A percentile compares a stretch with the other conserved stretches of the same genome.
Conservation (phyloP, 1,140 invertebrate genomes). For the Ylistrum balloti region DNA sequence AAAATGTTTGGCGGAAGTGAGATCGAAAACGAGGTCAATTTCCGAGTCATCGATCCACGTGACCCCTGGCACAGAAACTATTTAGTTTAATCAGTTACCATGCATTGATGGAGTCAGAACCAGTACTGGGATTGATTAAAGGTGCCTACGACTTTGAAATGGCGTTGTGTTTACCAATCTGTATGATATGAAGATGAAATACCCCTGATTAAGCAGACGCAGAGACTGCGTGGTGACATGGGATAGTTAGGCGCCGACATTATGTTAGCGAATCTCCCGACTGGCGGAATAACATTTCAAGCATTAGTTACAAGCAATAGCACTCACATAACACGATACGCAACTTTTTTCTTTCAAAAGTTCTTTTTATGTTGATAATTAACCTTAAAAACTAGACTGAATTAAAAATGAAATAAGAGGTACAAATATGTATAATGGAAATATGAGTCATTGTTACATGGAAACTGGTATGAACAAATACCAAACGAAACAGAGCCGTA, state of each 20-base stretch:
- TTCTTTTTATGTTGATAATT: background rate
- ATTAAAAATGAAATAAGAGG: too few relatives aligned
- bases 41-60: conserved; percentile 8
- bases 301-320: background rate
- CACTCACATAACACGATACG: background rate
- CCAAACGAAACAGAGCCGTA: too few relatives aligned
- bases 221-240: conserved; percentile 3
- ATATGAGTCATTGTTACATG: too few relatives aligned
- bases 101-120: conserved; percentile 15
- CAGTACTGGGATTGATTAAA: background rate
- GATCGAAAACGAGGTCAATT: conserved; percentile 27
- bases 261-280: background rate
- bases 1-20: conserved; percentile 15
- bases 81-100: conserved; percentile 25
- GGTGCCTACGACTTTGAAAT: background rate
- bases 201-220: background rate
- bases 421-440: too few relatives aligned
- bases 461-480: too few relatives aligned
- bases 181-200: conserved; percentile 35
- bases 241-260: background rate
- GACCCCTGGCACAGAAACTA: conserved; percentile 16
- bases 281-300: background rate
- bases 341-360: too few relatives aligned
- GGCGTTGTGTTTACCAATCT: conserved; percentile 37
- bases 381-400: too few relatives aligned